These are phyloP conservation scores for Phalacrocorax brasilianus DNA, from an alignment of 2,113 vertebrate species.

Conservation along the genomic window DNA sequence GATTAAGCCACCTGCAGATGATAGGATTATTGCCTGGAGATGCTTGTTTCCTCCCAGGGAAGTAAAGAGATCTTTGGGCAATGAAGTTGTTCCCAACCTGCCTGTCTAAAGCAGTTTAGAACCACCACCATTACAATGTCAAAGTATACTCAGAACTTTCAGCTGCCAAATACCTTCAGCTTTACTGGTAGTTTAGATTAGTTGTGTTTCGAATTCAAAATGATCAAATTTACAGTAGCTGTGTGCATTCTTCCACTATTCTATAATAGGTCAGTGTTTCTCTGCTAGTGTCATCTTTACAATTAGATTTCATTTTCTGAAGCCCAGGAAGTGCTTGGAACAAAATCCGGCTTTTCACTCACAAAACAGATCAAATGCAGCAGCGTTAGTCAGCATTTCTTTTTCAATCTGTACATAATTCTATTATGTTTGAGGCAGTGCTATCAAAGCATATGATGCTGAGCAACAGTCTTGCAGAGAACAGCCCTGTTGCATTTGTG, in stretches of 20 bases:
- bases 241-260: not conserved
- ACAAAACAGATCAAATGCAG: not conserved
- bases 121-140: not conserved
- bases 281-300: not conserved
- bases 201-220: not conserved
- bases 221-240: not conserved
- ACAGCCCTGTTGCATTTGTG: not conserved
- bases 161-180: not conserved
- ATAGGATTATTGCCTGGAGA: not conserved
- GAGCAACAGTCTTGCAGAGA: not conserved
- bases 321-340: not conserved
- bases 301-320: constrained; percentile 2
- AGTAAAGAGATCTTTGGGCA: not conserved
- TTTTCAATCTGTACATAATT: not conserved
- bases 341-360: not conserved
- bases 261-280: not conserved
- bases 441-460: not conserved
- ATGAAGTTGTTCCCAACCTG: not conserved
- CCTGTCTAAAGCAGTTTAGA: not conserved
- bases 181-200: not conserved
- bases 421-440: not conserved
- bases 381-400: constrained; percentile 10
- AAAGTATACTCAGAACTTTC: not conserved
- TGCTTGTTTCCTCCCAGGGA: not conserved
- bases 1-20: not conserved